Evolutionary conservation across 2,888 invertebrate genomes (phyloP), one percentile per base, ranked within the genome.

Genomic region (Glyphotaelius pellucidus): DNA sequence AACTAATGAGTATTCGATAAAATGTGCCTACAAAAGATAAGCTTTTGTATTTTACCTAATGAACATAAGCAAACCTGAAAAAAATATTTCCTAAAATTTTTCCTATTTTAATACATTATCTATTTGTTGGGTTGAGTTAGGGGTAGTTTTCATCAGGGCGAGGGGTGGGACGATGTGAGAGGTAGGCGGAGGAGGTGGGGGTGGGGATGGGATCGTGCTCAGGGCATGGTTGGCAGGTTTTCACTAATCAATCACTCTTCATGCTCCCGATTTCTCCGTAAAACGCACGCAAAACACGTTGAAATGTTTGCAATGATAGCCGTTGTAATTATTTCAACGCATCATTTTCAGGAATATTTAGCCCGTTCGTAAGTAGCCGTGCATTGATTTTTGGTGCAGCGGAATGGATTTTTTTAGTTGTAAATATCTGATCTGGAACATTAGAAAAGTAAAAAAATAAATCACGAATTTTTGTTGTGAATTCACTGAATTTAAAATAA

Each of bases 181-280:
- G 87, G 31, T 87, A 2, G 87, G 19, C 1, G 11, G n/a, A 32
- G 19, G 52, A 2, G 14, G 31, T 30, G 7, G 12, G 38, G 67
- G 31, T 5, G 52, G 12, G 30, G 92, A 90, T 32, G 52, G 79
- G 67, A 90, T 89, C 87, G 92, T 92, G 91, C 85, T 31, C 89
- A 31, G 89, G 67, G 89, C 93, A 91, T 90, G 91, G 87, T 90
- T 88, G 86, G 86, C 91, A 92, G 92, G 92, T 92, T 93, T 93
- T 93, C 93, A 90, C 93, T 93, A 93, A 93, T 93, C 93, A 93
- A 93, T 93, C 93, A 93, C 91, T 90, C 91, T 80, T 90, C 90
- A 91, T 42, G 52, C 83, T 89, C 80, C 88, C 88, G 79, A 87
- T 87, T 79, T 30, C 92, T 89, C 84, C 80, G 52, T 88, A 83